Conservation (phyloP, 2,888 invertebrate species). For the Allophyes oxyacanthae region DNA sequence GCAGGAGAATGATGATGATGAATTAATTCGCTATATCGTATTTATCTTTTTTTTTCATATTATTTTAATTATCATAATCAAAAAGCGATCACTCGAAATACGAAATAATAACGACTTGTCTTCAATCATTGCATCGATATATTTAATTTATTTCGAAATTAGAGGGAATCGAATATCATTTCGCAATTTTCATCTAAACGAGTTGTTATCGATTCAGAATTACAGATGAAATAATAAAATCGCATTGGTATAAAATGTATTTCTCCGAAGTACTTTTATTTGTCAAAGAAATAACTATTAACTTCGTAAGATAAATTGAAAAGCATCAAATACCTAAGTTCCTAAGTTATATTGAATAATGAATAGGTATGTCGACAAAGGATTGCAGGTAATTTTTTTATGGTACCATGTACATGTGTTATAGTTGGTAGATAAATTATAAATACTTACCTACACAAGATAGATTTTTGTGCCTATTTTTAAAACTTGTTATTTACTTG, state of each 20-base stretch:
- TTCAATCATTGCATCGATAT: constrained; percentile 22
- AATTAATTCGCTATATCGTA: constrained; percentile 3
- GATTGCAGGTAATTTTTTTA: too few species aligned
- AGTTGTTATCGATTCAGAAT: constrained; percentile 7
- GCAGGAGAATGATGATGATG: constrained; percentile 1
- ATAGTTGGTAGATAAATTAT: too few species aligned
- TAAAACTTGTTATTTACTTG: too few species aligned
- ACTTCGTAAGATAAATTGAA: not conserved
- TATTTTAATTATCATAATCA: constrained; percentile 7
- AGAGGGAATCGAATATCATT: constrained; percentile 5
- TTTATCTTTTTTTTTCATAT: constrained; percentile 4
- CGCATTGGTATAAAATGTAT: constrained; percentile 8
- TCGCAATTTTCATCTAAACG: constrained; percentile 10
- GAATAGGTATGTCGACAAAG: constrained; percentile 27
- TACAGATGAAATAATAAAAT: constrained; percentile 14
- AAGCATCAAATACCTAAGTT: constrained; percentile 1
- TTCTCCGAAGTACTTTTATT: constrained; percentile 10
- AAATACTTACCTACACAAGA: too few species aligned
- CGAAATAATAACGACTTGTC: constrained; percentile 16
- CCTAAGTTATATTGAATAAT: constrained; percentile 35
- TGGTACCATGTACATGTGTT: too few species aligned
- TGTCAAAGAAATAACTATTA: constrained; percentile 8
- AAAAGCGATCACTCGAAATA: constrained; percentile 9
- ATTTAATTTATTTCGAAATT: constrained; percentile 27
- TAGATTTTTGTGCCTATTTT: too few species aligned